These are phyloP conservation scores for Globia sparganii DNA, from an alignment of 2,888 invertebrate genomes.

Conservation along the genomic window DNA sequence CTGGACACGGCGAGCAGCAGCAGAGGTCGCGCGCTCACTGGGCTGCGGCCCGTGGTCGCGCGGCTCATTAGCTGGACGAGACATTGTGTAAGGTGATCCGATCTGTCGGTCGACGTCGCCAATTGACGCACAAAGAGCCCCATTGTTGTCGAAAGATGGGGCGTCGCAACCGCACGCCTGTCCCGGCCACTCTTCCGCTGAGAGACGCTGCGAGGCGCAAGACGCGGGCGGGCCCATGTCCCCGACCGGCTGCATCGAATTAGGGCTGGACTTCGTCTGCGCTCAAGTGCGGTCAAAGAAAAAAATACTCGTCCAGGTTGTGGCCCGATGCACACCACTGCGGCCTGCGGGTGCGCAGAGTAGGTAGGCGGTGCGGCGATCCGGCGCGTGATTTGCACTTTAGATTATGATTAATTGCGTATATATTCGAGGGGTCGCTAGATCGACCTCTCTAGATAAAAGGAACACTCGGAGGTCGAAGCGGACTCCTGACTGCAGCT, in stretches of 20 bases:
- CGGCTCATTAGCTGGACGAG: conserved; percentile 42
- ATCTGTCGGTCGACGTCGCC: conserved; percentile 55
- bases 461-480: conserved; percentile 72
- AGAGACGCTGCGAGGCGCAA: conserved; percentile 14
- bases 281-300: neutral
- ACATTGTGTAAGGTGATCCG: conserved; percentile 57
- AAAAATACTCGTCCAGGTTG: conserved; percentile 13
- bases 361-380: conserved; percentile 36
- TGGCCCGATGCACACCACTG: conserved; percentile 38
- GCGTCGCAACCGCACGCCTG: conserved; percentile 27
- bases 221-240: neutral
- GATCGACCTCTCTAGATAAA: conserved; percentile 70
- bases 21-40: no score
- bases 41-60: neutral
- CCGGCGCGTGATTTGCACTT: conserved; percentile 72
- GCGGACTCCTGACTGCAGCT: conserved; percentile 56
- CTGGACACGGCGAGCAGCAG: conserved; percentile 1
- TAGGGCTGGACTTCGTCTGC: neutral
- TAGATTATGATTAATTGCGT: conserved; percentile 67
- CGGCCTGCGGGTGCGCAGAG: conserved; percentile 30
- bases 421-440: conserved; percentile 70
- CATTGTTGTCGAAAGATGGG: conserved; percentile 57
- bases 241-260: neutral
- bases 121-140: conserved; percentile 74
- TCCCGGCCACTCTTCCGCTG: conserved; percentile 17